phyloP scores from a whole-genome alignment of 2,113 vertebrate genomes.

The Datnioides undecimradiatus region DNA sequence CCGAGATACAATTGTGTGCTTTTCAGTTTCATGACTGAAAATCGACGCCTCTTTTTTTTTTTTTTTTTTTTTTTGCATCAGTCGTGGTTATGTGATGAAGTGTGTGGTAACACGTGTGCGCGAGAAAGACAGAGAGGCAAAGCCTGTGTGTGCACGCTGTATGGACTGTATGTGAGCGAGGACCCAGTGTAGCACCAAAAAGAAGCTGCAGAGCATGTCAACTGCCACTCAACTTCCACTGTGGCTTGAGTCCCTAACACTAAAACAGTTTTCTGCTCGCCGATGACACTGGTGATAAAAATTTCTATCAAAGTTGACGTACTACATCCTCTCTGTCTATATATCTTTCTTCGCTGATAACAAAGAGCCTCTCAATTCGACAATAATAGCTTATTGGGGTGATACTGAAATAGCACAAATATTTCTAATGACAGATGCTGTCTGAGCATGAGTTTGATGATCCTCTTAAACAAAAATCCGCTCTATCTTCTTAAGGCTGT shows the following conservation, averaged over 20 bases:
- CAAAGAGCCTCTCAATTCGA: slow-evolving; percentile 40
- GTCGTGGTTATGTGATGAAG: slow-evolving; percentile 31
- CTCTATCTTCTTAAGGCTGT: slow-evolving; percentile 65
- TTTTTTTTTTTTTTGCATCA: too few relatives aligned
- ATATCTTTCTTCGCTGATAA: background rate
- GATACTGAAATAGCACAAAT: slow-evolving; percentile 59
- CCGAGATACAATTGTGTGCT: slow-evolving; percentile 24
- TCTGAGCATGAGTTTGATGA: slow-evolving; percentile 65
- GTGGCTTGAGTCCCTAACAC: slow-evolving; percentile 1
- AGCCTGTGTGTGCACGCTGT: background rate
- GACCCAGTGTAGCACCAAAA: background rate
- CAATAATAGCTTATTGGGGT: slow-evolving; percentile 32
- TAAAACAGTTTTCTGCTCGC: slow-evolving; percentile 29
- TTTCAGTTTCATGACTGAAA: slow-evolving; percentile 40
- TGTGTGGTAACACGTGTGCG: slow-evolving; percentile 11
- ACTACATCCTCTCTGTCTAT: slow-evolving; percentile 8
- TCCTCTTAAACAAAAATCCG: slow-evolving; percentile 68
- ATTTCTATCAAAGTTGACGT: background rate
- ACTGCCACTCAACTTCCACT: slow-evolving; percentile 26
- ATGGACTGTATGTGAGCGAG: background rate
- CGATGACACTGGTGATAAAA: slow-evolving; percentile 21
- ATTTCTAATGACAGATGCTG: slow-evolving; percentile 62
- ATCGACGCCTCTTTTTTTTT: slow-evolving; percentile 22
- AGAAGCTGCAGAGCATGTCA: slow-evolving; percentile 29
- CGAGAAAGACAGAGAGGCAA: background rate